These are phyloP conservation scores for Macrobrachium rosenbergii DNA, from an alignment of 1,140 invertebrate genomes.

Conservation along the genomic window DNA sequence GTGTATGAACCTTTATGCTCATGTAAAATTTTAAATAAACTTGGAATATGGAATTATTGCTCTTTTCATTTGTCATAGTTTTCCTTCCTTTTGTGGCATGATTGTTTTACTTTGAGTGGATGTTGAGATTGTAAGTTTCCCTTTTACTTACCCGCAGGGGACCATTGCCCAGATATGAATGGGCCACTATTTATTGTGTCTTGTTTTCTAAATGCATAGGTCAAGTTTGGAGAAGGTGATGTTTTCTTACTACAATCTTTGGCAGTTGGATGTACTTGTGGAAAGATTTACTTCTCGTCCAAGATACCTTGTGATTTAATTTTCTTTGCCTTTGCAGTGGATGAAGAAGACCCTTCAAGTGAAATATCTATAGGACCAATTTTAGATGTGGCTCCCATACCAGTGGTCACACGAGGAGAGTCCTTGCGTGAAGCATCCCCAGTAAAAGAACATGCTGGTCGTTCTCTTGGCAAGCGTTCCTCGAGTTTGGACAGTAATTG, in stretches of 20 bases:
- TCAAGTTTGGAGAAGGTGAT: too few species aligned
- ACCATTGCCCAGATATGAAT: too few species aligned
- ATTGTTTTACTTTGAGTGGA: too few species aligned
- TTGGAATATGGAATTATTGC: too few species aligned
- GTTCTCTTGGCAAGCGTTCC: conserved; percentile 52
- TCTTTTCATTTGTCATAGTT: too few species aligned
- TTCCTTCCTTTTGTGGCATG: too few species aligned
- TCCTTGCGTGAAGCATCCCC: conserved; percentile 46
- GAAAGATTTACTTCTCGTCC: neutral
- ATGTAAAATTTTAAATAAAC: too few species aligned
- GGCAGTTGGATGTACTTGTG: too few species aligned
- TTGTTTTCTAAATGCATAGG: too few species aligned
- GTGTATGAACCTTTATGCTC: too few species aligned
- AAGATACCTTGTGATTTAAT: neutral
- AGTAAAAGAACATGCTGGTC: conserved; percentile 35
- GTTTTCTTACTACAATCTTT: too few species aligned
- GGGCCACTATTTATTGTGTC: too few species aligned
- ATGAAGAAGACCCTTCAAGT: conserved; percentile 26
- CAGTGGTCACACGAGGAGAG: conserved; percentile 18
- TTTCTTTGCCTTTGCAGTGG: neutral
- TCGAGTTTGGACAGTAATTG: conserved; percentile 48
- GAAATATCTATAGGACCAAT: conserved; percentile 12
- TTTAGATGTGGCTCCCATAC: neutral
- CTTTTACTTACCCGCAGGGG: neutral
- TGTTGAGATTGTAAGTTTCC: neutral